phyloP scores from a whole-genome alignment of 1,140 invertebrate genomes.

The Fopius arisanus region DNA sequence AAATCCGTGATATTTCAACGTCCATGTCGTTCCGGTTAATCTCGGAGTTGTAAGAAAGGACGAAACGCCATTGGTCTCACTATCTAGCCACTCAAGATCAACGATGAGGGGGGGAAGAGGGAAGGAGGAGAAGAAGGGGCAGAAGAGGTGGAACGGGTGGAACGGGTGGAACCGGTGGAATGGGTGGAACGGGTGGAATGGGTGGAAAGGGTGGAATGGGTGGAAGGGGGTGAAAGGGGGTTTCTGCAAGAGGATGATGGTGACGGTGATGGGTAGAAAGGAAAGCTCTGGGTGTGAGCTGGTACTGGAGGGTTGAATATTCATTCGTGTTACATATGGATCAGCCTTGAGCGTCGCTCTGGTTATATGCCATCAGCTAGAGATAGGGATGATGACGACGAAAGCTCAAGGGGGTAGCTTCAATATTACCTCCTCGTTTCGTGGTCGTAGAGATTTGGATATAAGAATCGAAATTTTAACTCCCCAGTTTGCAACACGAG shows the following conservation, averaged over 20 bases:
- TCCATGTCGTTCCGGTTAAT: background rate
- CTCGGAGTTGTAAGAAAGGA: background rate
- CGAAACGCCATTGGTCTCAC: constrained; percentile 13
- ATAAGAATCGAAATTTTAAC: constrained; percentile 3
- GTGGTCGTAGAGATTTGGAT: constrained; percentile 1
- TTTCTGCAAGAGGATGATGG: constrained; percentile 25
- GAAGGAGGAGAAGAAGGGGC: background rate
- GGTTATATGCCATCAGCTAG: constrained; percentile 32
- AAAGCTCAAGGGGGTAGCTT: constrained; percentile 5
- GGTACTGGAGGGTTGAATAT: constrained; percentile 58
- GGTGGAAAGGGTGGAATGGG: background rate
- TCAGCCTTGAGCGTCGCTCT: constrained; percentile 51
- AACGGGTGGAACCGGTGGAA: too few species aligned
- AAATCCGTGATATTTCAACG: constrained; percentile 6
- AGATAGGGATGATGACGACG: constrained; percentile 27
- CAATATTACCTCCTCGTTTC: constrained; percentile 5
- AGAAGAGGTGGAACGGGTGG: too few species aligned
- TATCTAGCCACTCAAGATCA: constrained; percentile 47
- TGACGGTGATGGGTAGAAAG: background rate
- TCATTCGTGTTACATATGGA: constrained; percentile 65
- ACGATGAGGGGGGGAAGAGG: background rate
- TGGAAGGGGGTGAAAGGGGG: background rate
- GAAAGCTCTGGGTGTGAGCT: constrained; percentile 17
- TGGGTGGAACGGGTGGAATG: too few species aligned
- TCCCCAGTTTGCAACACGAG: too few species aligned